These are phyloP conservation scores for Dendrocopos noguchii DNA, from an alignment of 2,113 vertebrate species.

Conservation along the genomic window DNA sequence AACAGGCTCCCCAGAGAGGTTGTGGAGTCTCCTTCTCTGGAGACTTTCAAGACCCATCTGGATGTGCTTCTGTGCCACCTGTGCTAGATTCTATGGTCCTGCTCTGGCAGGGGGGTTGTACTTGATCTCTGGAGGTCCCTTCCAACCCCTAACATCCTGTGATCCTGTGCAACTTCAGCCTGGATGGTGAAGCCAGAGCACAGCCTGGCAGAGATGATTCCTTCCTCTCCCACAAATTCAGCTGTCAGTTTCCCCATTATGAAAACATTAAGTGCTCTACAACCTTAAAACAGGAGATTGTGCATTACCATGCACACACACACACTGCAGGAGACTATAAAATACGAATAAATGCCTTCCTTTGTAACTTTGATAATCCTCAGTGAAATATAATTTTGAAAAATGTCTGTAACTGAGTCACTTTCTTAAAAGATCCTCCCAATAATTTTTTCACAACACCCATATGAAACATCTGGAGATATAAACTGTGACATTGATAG, in stretches of 20 bases:
- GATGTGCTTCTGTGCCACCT: no score
- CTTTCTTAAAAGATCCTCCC: neutral
- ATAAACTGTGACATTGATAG: constrained; percentile 12
- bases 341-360: neutral
- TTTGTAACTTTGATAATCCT: neutral
- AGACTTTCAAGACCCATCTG: no score
- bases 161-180: neutral
- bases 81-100: no score
- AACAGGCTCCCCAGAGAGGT: no score
- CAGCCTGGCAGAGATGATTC: neutral
- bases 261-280: neutral
- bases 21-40: no score
- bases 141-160: no score
- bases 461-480: neutral
- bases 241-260: neutral
- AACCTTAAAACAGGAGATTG: neutral
- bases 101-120: no score
- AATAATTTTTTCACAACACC: constrained; percentile 10
- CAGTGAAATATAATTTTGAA: neutral
- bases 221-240: neutral
- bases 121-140: no score
- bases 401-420: neutral
- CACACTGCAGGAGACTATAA: neutral
- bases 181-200: neutral
- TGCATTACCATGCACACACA: neutral